Evolutionary conservation across 2,888 invertebrate genomes (phyloP), one percentile per base, ranked within the genome.

Genomic region (Mesopsocus fuscifrons): DNA sequence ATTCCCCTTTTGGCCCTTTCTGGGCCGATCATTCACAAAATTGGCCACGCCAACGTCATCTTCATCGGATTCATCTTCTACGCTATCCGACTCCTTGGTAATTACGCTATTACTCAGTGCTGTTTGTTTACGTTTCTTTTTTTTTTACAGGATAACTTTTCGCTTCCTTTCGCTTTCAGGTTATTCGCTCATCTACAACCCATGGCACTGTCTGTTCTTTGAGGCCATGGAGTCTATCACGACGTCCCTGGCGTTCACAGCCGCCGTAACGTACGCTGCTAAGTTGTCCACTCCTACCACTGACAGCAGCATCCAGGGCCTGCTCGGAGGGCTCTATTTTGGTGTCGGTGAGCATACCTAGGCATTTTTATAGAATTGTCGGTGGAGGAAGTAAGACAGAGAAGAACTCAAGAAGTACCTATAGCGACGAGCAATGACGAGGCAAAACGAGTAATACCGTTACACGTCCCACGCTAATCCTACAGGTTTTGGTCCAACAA

Each of bases 181-280:
- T 32, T 81, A 80, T 55, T 80, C 80, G 0, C 54, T 79, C 47
- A 77, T 80, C 53, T 74, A 77, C 62, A 72, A 79, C 57, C 79
- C 80, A 3, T 80, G 79, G 79, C 63, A 74, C 52, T 76, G 77
- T 53, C 62, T 81, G 48, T 66, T 78, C 45, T 81, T 80, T 59
- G 81, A 81, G 62, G 77, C 78, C 11, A 64, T 81, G 63, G 80
- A 81, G 61, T 77, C 77, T 1, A 72, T 82, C 50, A 81, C 81
- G 47, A 72, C 77, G 46, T 76, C 78, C 22, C 61, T 81, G 47
- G 74, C 78, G 41, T 76, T 79, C 57, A 81, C 80, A 1, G 80
- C 80, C 1, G 78, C 78, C 16, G 77, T 80, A 23, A 80, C 80
- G 41, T 81, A 81, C 54, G 79, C 79, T 1, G 79, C 79, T 1